phyloP scores from a whole-genome alignment of 2,888 invertebrate species.

The Entomobrya proxima region DNA sequence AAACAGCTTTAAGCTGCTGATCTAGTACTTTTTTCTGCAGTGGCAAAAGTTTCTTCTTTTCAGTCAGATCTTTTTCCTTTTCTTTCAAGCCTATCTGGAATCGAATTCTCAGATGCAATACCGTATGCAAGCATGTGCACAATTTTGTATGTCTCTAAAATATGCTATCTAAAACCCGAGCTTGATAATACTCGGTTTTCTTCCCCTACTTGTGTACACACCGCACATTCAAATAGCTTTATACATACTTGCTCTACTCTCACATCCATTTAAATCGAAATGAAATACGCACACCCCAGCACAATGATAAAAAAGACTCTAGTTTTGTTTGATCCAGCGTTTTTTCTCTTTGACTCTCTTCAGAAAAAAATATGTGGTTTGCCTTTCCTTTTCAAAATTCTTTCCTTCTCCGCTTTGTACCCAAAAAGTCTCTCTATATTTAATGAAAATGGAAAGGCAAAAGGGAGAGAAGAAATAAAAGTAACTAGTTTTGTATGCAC shows the following conservation, averaged over 20 bases:
- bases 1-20: neutral
- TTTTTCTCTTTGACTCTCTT: neutral
- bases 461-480: neutral
- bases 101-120: too few relatives aligned
- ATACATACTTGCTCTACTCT: too few relatives aligned
- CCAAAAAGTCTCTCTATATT: neutral
- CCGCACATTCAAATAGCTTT: neutral
- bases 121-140: too few relatives aligned
- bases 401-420: neutral
- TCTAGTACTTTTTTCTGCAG: neutral
- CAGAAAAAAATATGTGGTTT: neutral
- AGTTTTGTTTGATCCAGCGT: neutral
- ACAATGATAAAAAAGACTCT: neutral
- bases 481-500: slow-evolving; percentile 12
- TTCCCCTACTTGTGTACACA: too few relatives aligned
- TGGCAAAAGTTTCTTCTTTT: neutral
- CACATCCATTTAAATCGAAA: neutral
- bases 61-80: neutral
- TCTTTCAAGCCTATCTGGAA: too few relatives aligned
- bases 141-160: too few relatives aligned
- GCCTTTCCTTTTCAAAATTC: neutral
- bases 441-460: neutral
- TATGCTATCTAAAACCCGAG: too few relatives aligned
- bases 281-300: neutral
- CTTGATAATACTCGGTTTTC: too few relatives aligned